Evolutionary conservation across 2,797 vertebrate genomes (phyloP).

Genomic region (Sphaeramia orbicularis): DNA sequence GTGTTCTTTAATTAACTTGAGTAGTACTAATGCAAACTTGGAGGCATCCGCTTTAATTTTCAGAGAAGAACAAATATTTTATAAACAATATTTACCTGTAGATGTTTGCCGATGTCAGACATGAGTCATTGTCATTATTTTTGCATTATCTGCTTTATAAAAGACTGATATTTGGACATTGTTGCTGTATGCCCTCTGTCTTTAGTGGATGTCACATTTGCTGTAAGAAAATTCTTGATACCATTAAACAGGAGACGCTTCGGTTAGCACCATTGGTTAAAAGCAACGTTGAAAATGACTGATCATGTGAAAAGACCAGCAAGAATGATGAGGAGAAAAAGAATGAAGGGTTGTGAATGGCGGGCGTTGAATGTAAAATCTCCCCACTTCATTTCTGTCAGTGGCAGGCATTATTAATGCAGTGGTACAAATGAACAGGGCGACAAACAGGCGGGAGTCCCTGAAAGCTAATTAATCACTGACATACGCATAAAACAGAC

Average conservation of each 20-base stretch:
- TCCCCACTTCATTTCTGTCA: slow-evolving; percentile 39
- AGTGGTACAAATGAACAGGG: slow-evolving; percentile 65
- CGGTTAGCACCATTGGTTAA: not conserved
- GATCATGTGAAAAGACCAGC: not conserved
- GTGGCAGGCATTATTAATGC: slow-evolving; percentile 68
- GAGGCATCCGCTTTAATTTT: too few relatives aligned
- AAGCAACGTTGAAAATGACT: not conserved
- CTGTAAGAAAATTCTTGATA: not conserved
- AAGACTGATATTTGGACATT: not conserved
- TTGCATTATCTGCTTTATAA: not conserved
- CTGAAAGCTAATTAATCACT: slow-evolving; percentile 71
- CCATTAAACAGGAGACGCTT: slow-evolving; percentile 2
- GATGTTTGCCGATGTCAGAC: not conserved
- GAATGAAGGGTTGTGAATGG: slow-evolving; percentile 1
- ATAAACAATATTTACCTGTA: not conserved
- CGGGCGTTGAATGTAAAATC: slow-evolving; percentile 41
- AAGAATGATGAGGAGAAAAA: not conserved
- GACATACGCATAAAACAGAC: slow-evolving; percentile 57
- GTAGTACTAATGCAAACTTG: too few relatives aligned
- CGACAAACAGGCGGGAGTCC: slow-evolving; percentile 62
- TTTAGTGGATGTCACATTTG: not conserved
- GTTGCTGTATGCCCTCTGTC: not conserved
- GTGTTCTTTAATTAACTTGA: too few relatives aligned
- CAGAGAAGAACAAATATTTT: too few relatives aligned
- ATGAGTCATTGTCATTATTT: not conserved